Base-by-base conservation (phyloP, 2,797 vertebrate genomes). In the Gallinago solitaria region DNA sequence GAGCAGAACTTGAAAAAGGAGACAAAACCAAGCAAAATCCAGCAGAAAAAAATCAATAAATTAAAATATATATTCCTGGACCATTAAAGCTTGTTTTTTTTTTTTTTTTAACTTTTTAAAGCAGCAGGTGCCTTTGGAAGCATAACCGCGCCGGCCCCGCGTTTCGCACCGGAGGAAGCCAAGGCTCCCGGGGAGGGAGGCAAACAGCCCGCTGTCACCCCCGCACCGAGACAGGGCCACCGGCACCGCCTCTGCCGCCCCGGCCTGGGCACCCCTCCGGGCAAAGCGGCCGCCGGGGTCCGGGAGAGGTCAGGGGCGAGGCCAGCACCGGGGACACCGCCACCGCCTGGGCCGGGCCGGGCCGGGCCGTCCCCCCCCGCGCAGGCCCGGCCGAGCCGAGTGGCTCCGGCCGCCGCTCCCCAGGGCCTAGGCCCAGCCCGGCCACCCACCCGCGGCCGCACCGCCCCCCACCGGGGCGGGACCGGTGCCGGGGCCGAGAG, bases 91-190 rank as follows among this genome's bases (percentile, higher is more conserved):
- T 16, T 51, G 12, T 5, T 5, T 30, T 24, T 24, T 54, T 54
- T 10, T 24, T 59, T 59, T 35, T 25, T 14, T 43, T 41, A 43
- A 43, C 4, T 8, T 27, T 28, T 10, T 1, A 8, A 7, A 18
- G 57, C 37, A 63, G 68, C 39, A 50, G 27, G 16, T 25, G 35
- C 64, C 14, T 47, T 6, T 32, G 51, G 12, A 43, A 57, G 24
- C 27, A 15, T 2, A 16, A 1, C 3, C 24, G 10, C 37, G 6
- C 41, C 4, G 7, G 16, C 9, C 60, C 30, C 41, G 3, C 2
- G 9, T 2, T 18, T 50, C 41, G 21, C 35, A 17, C 2, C 2
- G 18, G 15, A 5, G 12, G 16, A 2, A 18, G 21, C 12, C 82
- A 4, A 4, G 73, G 7, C 32, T 20, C 43, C 9, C 9, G 57